A percentile compares a stretch with the other conserved stretches of the same genome.
Conservation (phyloP, 92 coral and sea anemone genomes). For the Phenganax marumi region DNA sequence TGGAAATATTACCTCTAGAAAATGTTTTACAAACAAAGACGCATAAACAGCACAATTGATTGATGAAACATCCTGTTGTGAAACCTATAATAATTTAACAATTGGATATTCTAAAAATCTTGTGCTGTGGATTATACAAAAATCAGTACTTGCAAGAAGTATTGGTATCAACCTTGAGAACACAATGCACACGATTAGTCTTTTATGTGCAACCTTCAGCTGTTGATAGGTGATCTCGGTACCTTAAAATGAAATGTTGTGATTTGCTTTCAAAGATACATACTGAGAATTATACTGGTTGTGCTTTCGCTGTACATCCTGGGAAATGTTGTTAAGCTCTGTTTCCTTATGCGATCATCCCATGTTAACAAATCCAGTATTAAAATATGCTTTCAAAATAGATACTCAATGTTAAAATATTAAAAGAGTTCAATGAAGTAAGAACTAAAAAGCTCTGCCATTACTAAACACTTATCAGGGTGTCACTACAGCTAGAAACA, state of each 20-base stretch:
- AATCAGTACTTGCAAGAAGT: not conserved
- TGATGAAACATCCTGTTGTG: conserved; percentile 48
- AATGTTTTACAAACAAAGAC: conserved; percentile 57
- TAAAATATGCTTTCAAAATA: conserved; percentile 17
- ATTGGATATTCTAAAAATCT: too few species aligned
- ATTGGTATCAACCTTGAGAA: not conserved
- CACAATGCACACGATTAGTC: not conserved
- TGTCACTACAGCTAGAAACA: conserved; percentile 4
- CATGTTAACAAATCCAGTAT: conserved; percentile 14
- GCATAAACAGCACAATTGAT: conserved; percentile 60
- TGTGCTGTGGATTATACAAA: not conserved
- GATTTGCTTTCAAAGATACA: not conserved
- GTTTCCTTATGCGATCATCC: conserved; percentile 8
- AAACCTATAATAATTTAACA: conserved; percentile 20
- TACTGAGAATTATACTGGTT: not conserved
- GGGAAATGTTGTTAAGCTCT: conserved; percentile 6
- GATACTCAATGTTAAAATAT: not conserved
- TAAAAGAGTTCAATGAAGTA: too few species aligned
- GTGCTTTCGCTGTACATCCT: not conserved
- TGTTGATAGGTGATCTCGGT: not conserved
- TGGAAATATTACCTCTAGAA: conserved; percentile 46
- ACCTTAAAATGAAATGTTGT: not conserved
- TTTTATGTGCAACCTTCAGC: not conserved
- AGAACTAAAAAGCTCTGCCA: not conserved
- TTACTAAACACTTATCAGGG: not conserved